Evolutionary conservation across 2,888 invertebrate genomes (phyloP), one percentile per base, ranked within the genome.

Genomic region (Drosophila rellima): DNA sequence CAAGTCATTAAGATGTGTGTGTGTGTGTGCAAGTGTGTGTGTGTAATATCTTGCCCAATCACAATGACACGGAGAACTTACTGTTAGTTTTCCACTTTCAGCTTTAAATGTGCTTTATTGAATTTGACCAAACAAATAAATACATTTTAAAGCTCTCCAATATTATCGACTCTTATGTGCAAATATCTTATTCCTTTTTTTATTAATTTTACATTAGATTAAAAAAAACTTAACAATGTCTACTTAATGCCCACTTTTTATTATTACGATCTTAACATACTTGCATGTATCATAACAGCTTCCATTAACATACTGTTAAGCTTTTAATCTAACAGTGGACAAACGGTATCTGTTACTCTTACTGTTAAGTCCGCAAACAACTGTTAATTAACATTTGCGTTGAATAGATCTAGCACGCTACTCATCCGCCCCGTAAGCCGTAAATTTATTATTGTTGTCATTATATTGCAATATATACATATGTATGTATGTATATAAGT

Each of bases 1-100:
- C 63, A 48, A 55, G 45, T 50, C 54, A 68, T 61, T 67, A 35
- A 8, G 15, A 8, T 44, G 15, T 42, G 52, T 35, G 33, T 11
- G 18, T 37, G n/a, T 42, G 18, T 17, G 35, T 6, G 23, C 4
- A 20, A 20, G 23, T 23, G 40, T 20, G 42, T 20, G 42, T 42
- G 42, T 42, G 42, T 42, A 20, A 42, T 23, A 20, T 42, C 40
- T 42, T 13, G 13, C 40, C 13, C 2, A 42, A 4, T 13, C 20
- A 13, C 20, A 7, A 11, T n/a, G n/a, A n/a, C 13, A 42, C 20
- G 7, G 42, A 13, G 20, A 20, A 40, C 40, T 2, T n/a, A 5
- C 42, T 20, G 3, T 13, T 20, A 20, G 11, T 20, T 13, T 13
- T 6, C 13, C 1, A 6, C 3, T 10, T 39, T 8, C 8, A 29